Evolutionary conservation across 2,888 invertebrate species (phyloP), one percentile per base, ranked within the genome.

Genomic region (Isoperla grammatica): DNA sequence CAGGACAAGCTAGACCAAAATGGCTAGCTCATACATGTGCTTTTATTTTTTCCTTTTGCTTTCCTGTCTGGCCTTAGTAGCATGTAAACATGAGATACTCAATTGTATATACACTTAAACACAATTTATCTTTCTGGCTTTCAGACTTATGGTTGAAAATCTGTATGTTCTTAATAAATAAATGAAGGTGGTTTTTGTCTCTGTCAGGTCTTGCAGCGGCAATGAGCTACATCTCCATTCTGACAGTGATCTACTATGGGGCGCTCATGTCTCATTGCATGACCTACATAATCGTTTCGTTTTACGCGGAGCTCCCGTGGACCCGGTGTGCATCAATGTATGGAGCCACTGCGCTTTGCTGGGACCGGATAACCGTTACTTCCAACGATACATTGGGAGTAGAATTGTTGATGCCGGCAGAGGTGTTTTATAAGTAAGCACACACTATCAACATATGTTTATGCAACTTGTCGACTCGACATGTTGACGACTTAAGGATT

Each of bases 261-360:
- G 20, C 48, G 11, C 48, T 48, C 37, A 19, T 54, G 37, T 8
- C 54, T 8, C 35, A 54, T 20, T 54, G 37, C 4, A 37, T 54
- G n/a, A 54, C 39, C 8, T 39, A 29, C 20, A n/a, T 35, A 2
- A 13, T 54, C 8, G 15, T 40, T 11, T 54, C 54, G 40, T 37
- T 54, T 8, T 12, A 39, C 19, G 35, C 40, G 39, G 20, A 39
- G 20, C 40, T 54, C 3, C 42, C 42, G 6, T 40, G 42, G 42
- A 40, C 42, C 13, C 11, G 5, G n/a, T 40, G 42, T 12, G 4
- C n/a, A 15, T 6, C 42, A 12, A 13, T 4, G 42, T 40, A 12
- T 4, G 42, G 12, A 4, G 5, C 42, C 6, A 40, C 5, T 15
- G 6, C 42, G 5, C 5, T 40, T 4, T 40, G 42, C 42, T 40